Evolutionary conservation across 1,140 invertebrate species (phyloP).

Genomic region (Colletes latitarsis): DNA sequence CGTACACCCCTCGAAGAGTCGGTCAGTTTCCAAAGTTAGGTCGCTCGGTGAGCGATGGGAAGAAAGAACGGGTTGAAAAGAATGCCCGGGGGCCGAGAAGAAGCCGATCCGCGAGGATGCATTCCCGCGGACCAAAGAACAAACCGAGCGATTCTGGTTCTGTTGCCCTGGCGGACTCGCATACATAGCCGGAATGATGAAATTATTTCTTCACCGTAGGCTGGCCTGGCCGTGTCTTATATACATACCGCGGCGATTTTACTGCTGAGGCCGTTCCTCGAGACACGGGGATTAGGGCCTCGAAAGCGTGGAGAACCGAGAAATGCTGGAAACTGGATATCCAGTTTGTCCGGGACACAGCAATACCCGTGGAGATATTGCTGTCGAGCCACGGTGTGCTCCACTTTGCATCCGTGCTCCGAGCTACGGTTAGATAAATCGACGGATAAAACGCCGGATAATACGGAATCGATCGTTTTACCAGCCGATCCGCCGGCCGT

Average conservation of each 20-base stretch:
- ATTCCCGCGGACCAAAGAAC: conserved; percentile 10
- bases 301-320: conserved; percentile 64
- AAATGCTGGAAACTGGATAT: conserved; percentile 70
- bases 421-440: conserved; percentile 56
- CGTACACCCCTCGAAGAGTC: not conserved
- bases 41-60: not conserved
- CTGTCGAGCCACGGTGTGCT: conserved; percentile 43
- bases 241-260: conserved; percentile 39
- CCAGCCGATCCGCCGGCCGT: conserved; percentile 7
- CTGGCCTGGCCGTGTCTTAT: conserved; percentile 8
- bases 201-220: conserved; percentile 53
- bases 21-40: not conserved
- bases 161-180: not conserved
- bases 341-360: conserved; percentile 63
- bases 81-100: not conserved
- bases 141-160: conserved; percentile 24
- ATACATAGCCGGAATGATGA: conserved; percentile 12
- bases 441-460: conserved; percentile 61
- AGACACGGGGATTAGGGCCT: conserved; percentile 58
- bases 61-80: not conserved
- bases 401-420: conserved; percentile 59
- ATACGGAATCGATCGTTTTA: conserved; percentile 58
- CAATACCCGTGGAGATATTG: conserved; percentile 65
- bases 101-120: conserved; percentile 29
- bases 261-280: conserved; percentile 28